Percentiles rank a stretch among this genome's conserved stretches.
Evolutionary conservation across 2,888 invertebrate genomes (phyloP).

Genomic region (Dryobota labecula): DNA sequence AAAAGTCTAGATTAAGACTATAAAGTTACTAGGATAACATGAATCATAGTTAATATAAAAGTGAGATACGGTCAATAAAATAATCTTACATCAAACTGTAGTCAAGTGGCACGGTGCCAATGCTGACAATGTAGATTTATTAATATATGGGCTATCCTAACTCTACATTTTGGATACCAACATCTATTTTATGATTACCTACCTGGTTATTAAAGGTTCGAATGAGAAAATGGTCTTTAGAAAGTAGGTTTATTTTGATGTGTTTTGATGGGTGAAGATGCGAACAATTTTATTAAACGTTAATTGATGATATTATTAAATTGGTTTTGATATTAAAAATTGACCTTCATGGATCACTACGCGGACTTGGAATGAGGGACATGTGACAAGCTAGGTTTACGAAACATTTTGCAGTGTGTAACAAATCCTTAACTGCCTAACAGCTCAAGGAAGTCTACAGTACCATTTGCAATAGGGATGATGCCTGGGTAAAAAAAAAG

Average conservation of each 20-base stretch:
- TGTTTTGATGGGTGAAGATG: background rate
- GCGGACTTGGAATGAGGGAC: too few species aligned
- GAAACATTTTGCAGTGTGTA: too few species aligned
- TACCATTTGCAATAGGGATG: too few species aligned
- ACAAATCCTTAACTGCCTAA: too few species aligned
- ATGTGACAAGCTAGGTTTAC: too few species aligned
- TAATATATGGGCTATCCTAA: slow-evolving; percentile 32
- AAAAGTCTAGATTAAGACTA: background rate
- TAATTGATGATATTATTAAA: background rate
- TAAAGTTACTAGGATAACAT: slow-evolving; percentile 34
- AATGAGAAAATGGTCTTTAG: background rate
- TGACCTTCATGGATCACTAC: too few species aligned
- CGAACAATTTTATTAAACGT: background rate
- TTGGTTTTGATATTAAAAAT: background rate
- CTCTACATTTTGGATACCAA: slow-evolving; percentile 32
- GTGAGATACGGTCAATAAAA: slow-evolving; percentile 41
- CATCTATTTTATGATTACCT: slow-evolving; percentile 34
- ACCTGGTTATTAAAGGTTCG: slow-evolving; percentile 23
- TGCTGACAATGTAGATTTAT: slow-evolving; percentile 12
- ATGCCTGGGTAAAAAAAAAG: too few species aligned
- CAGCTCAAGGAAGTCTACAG: too few species aligned
- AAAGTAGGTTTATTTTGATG: background rate
- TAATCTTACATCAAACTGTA: slow-evolving; percentile 38
- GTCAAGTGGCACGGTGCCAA: slow-evolving; percentile 45
- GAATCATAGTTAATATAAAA: slow-evolving; percentile 29